Evolutionary conservation across 2,797 vertebrate genomes (phyloP), one percentile per base, ranked within the genome.

Genomic region (Fringilla coelebs): DNA sequence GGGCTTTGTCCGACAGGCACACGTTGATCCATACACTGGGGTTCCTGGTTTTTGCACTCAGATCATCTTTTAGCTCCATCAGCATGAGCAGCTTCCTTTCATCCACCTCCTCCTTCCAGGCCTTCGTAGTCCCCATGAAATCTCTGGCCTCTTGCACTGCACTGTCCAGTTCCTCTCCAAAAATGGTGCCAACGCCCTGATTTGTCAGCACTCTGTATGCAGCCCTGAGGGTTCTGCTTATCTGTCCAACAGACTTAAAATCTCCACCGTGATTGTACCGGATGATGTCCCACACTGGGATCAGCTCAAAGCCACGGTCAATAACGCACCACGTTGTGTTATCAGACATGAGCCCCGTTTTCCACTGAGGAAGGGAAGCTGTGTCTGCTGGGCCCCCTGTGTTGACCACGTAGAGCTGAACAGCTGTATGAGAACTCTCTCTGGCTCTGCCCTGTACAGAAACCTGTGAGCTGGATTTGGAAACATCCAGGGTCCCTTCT

Each of bases 211-310:
- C 49, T 66, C 57, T 63, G 7, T 98, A 98, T 0, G 2, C 65
- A 2, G 70, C 40, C 73, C 62, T 92, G n/a, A 98, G 91, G 54
- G 34, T 83, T 19, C 34, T 66, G 41, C 81, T 96, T 34, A 98
- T 6, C 25, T 85, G 60, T 45, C 3, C 2, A 22, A 9, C 15
- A 1, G 97, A 66, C 34, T 89, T 62, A 89, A 98, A 98, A 61
- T 97, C 88, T 2, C 6, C 19, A n/a, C 31, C 83, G 85, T 98
- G 98, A 10, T 55, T 95, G 36, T 10, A 63, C n/a, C 87, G 68
- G 66, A 98, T 94, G 36, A 98, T 46, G 4, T 98, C 96, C 98
- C 98, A 98, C 43, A 98, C 92, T 3, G 98, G 97, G n/a, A 97
- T 77, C 41, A 98, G 76, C 12, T 93, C 46, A 46, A 83, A 63